Evolutionary conservation across 2,113 vertebrate species (phyloP), one percentile per base, ranked within the genome.

Genomic region (Brachionichthys hirsutus): DNA sequence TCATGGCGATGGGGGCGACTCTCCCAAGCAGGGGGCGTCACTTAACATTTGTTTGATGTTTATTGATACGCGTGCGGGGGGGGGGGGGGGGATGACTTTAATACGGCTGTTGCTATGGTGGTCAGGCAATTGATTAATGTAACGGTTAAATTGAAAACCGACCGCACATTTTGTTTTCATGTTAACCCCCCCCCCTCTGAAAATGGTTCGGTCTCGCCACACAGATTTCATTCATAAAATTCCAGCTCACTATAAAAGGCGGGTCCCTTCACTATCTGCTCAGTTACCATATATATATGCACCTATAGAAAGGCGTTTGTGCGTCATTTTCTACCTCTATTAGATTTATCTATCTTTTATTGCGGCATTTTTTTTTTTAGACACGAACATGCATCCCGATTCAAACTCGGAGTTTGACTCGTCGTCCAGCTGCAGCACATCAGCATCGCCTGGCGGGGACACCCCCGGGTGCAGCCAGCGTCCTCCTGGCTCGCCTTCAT

Each of bases 341-440:
- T 34, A 62, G 51, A 67, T n/a, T n/a, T 18, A 19, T 50, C 16
- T 61, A 2, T 38, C 3, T 51, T 69, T 67, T 24, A 46, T 76
- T 79, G 68, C 74, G 34, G 13, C 46, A 12, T 62, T 81, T 57
- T 73, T 65, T 9, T 62, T 81, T 57, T 73, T 65, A 57, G 36
- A 50, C n/a, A 57, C 65, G 43, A 78, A 71, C 88, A 97, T 96
- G 94, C 94, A 92, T 83, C 92, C 91, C 60, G 90, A 93, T 80
- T 94, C 92, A 83, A 76, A 86, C 78, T 67, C 89, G 52, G 94
- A 96, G 20, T 92, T 93, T 81, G 94, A 95, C 77, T 91, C 92
- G 1, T 93, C 94, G 44, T 96, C 94, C 62, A 93, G 94, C 88
- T 94, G 95, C 87, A 94, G 93, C 84, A 93, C 94, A n/a, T n/a